Percentiles rank a stretch among this genome's conserved stretches.
phyloP scores from a whole-genome alignment of 1,140 invertebrate genomes.

The Carposina sasakii region DNA sequence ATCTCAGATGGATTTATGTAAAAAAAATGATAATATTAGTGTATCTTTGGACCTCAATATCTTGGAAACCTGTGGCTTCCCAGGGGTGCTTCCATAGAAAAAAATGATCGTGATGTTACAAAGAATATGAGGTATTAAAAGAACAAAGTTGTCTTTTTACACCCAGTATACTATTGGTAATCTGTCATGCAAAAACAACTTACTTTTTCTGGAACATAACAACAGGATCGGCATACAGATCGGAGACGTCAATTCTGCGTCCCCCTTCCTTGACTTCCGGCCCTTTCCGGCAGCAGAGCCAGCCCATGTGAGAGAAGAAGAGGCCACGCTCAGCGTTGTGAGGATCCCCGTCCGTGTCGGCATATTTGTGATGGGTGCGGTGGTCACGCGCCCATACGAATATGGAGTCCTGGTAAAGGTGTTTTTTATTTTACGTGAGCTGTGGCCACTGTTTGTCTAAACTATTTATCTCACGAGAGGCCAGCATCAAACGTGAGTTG shows the following conservation, averaged over 20 bases:
- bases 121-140: no score
- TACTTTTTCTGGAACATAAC: slow-evolving; percentile 82
- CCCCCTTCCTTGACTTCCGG: slow-evolving; percentile 83
- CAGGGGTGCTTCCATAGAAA: no score
- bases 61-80: no score
- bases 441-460: no score
- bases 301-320: slow-evolving; percentile 90
- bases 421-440: no score
- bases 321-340: slow-evolving; percentile 87
- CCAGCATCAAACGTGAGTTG: no score
- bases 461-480: no score
- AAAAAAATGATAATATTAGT: no score
- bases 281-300: slow-evolving; percentile 85
- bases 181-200: slow-evolving; percentile 15
- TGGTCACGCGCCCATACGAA: slow-evolving; percentile 80
- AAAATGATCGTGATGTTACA: no score
- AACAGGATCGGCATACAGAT: slow-evolving; percentile 83
- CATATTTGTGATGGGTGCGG: slow-evolving; percentile 87
- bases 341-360: slow-evolving; percentile 87
- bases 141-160: no score
- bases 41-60: no score
- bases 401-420: slow-evolving; percentile 47
- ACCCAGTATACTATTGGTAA: slow-evolving; percentile 6
- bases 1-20: no score
- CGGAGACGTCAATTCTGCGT: slow-evolving; percentile 79